These are phyloP conservation scores for Hydrolagus affinis DNA, from an alignment of 2,113 vertebrate species.

Conservation along the genomic window DNA sequence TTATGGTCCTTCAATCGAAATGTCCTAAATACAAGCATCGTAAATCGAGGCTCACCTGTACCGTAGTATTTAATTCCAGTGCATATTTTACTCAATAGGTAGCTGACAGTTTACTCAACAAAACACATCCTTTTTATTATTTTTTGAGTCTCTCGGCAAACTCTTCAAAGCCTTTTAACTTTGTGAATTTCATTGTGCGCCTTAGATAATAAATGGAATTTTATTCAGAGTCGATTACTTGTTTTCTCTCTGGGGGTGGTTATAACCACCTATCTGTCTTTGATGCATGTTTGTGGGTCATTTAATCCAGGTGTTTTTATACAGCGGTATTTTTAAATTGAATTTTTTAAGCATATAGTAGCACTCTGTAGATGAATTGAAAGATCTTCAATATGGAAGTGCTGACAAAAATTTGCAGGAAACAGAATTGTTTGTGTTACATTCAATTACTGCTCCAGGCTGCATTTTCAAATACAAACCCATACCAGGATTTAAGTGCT, in stretches of 20 bases:
- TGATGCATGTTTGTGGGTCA: neutral
- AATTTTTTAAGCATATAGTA: neutral
- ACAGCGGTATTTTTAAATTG: neutral
- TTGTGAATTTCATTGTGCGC: neutral
- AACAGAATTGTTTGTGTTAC: neutral
- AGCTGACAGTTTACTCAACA: conserved; percentile 1
- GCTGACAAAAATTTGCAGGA: neutral
- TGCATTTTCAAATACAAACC: neutral
- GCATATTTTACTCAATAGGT: neutral
- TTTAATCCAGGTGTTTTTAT: neutral
- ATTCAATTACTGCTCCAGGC: neutral
- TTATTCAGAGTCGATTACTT: neutral
- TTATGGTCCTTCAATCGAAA: no score
- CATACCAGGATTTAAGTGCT: no score
- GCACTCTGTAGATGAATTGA: neutral
- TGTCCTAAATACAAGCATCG: no score
- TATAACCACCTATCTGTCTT: neutral
- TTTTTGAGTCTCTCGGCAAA: neutral
- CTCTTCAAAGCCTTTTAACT: neutral
- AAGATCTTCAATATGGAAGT: neutral
- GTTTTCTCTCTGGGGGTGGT: neutral
- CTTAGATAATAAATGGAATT: neutral
- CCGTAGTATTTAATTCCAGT: neutral
- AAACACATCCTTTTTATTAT: neutral
- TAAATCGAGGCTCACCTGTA: no score